Base-by-base conservation (phyloP, 1,140 invertebrate genomes). In the Cheumatopsyche charites region DNA sequence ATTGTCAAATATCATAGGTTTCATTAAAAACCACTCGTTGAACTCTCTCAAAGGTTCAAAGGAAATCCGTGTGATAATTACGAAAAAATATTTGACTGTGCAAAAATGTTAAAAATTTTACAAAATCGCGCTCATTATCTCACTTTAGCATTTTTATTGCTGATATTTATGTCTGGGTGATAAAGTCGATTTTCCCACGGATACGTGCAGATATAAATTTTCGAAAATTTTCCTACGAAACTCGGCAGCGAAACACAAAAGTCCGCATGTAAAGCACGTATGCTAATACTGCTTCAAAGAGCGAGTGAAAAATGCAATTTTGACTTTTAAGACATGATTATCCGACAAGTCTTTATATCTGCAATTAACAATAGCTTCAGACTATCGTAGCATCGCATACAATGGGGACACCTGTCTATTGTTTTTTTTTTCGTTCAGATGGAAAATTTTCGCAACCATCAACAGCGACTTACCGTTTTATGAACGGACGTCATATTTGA, bases 381-480 rank as follows among this genome's bases (percentile, higher is more conserved):
- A 9, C 3, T 58, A 58, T 58, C 55, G 23, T n/a, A n/a, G n/a
- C 47, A 52, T 19, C 47, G 7, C n/a, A 52, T 52, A 17, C 55
- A 58, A 58, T 58, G 23, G 23, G 17, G 55, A 58, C 55, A 58
- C 55, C 55, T 58, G 55, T 58, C 55, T 23, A 58, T 58, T 58
- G 55, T 58, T 58, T 52, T 17, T 58, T 5, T 13, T n/a, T n/a
- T n/a, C n/a, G n/a, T n/a, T n/a, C n/a, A n/a, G n/a, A n/a, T 21
- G 21, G 25, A 58, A 58, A 2, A 1, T 26, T 58, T 58, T 58
- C 55, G 55, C 55, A 58, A 58, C 55, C 4, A 47, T 47, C 43
- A 6, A 42, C 13, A 6, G 43, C 43, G 13, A 47, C 15, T 47
- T 47, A 47, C 15, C 43, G 29, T 36, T 36, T 36, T 36, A 36